Evolutionary conservation across 2,888 invertebrate species (phyloP).

Genomic region (Dexiosoma caninum): DNA sequence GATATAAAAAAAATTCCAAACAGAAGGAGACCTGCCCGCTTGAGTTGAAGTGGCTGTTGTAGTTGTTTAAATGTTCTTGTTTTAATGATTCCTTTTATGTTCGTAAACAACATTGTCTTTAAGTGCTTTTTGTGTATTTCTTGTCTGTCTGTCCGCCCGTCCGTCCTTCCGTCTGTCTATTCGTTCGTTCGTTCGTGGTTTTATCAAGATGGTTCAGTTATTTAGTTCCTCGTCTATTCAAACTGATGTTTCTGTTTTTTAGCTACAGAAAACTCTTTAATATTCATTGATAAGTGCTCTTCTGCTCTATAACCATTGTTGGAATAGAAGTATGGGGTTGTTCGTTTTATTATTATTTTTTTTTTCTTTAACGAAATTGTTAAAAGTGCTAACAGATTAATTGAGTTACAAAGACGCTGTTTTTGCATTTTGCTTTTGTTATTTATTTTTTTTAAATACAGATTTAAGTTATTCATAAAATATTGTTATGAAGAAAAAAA

Average conservation of each 20-base stretch:
- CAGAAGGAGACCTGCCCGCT: constrained; percentile 4
- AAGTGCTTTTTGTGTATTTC: constrained; percentile 13
- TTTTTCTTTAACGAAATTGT: constrained; percentile 25
- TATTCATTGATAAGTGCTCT: constrained; percentile 60
- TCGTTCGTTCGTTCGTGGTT: background rate
- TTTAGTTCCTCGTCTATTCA: constrained; percentile 50
- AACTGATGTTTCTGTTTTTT: background rate
- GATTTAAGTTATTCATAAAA: constrained; percentile 29
- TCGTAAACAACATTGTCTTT: constrained; percentile 47
- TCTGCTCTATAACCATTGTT: background rate
- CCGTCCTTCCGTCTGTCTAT: background rate
- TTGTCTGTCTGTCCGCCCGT: background rate
- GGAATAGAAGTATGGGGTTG: constrained; percentile 4
- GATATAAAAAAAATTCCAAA: background rate
- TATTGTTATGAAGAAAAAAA: background rate
- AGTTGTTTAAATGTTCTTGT: constrained; percentile 58
- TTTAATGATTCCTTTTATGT: constrained; percentile 57
- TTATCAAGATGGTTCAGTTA: constrained; percentile 62
- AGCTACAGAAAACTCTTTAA: constrained; percentile 36
- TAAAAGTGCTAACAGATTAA: constrained; percentile 61
- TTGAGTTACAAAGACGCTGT: constrained; percentile 51
- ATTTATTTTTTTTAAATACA: background rate
- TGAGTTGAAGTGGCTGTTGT: constrained; percentile 30
- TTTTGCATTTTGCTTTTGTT: constrained; percentile 2
- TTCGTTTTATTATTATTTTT: background rate